Conservation (phyloP, 1,140 invertebrate species). For the Dreissena polymorpha region DNA sequence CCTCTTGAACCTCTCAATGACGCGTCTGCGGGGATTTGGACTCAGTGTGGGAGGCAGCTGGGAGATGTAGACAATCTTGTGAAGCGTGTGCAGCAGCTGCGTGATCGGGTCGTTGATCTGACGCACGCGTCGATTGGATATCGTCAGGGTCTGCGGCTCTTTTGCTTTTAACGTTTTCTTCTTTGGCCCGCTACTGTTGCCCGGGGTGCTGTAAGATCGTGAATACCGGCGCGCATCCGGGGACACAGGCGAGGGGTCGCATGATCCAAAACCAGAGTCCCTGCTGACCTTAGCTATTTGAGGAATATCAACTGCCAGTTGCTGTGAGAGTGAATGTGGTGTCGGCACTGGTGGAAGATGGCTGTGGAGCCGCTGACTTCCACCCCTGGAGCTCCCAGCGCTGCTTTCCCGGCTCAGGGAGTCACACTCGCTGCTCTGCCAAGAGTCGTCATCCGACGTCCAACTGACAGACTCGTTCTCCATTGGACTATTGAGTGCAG, state of each 20-base stretch:
- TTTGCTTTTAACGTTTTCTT: constrained; percentile 64
- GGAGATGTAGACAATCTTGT: constrained; percentile 79
- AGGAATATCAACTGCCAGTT: constrained; percentile 74
- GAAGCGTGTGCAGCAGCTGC: constrained; percentile 78
- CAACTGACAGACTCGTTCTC: constrained; percentile 57
- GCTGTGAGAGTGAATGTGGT: constrained; percentile 35
- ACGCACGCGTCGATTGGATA: constrained; percentile 76
- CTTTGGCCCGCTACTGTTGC: constrained; percentile 17
- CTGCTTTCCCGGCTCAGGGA: constrained; percentile 76
- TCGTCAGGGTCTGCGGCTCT: constrained; percentile 70
- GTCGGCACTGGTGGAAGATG: constrained; percentile 62
- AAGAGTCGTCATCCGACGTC: constrained; percentile 75
- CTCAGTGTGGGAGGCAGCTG: constrained; percentile 77
- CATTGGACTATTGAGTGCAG: constrained; percentile 35
- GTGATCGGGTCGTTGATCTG: constrained; percentile 79
- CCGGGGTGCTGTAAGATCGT: constrained; percentile 61
- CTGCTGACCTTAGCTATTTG: constrained; percentile 68
- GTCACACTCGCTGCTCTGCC: constrained; percentile 73
- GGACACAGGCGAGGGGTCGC: constrained; percentile 75
- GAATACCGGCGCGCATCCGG: constrained; percentile 49
- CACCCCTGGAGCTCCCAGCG: constrained; percentile 70
- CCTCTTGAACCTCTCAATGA: constrained; percentile 77
- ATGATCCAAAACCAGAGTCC: constrained; percentile 77
- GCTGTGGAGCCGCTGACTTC: constrained; percentile 27
- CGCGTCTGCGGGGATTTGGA: constrained; percentile 71